phyloP scores from a whole-genome alignment of 2,888 invertebrate genomes.

The Drosophila sordidula region DNA sequence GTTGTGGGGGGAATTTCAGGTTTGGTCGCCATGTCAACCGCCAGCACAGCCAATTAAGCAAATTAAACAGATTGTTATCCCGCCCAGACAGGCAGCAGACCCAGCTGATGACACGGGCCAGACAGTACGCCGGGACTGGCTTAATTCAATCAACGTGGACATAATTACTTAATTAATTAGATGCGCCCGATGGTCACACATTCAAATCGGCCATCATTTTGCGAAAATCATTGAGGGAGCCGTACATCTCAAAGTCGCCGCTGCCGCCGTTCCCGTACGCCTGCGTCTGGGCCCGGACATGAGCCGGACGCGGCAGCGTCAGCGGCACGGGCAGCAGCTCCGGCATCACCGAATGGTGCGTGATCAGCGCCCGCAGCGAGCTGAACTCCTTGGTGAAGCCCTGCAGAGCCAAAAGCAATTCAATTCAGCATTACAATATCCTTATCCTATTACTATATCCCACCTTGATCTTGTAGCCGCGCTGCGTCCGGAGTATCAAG shows the following conservation, averaged over 20 bases:
- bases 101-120: constrained; percentile 3
- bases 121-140: constrained; percentile 32
- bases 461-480: constrained; percentile 97
- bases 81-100: constrained; percentile 49
- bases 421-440: no score
- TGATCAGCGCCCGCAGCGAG: constrained; percentile 95
- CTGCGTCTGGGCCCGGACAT: constrained; percentile 55
- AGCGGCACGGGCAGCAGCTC: constrained; percentile 97
- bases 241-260: constrained; percentile 90
- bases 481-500: constrained; percentile 94
- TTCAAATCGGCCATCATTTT: constrained; percentile 92
- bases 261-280: constrained; percentile 47
- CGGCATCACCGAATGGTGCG: constrained; percentile 99
- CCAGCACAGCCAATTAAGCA: constrained; percentile 79
- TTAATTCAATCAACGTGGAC: constrained; percentile 71
- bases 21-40: constrained; percentile 65
- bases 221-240: constrained; percentile 90
- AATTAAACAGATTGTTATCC: constrained; percentile 79
- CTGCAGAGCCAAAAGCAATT: constrained; percentile 87
- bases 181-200: constrained; percentile 83
- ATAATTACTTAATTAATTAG: constrained; percentile 78
- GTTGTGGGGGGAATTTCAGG: not conserved
- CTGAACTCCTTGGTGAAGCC: constrained; percentile 99
- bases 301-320: constrained; percentile 88
- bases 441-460: no score